Conservation (phyloP, 2,888 invertebrate species). For the Creontiades dilutus region DNA sequence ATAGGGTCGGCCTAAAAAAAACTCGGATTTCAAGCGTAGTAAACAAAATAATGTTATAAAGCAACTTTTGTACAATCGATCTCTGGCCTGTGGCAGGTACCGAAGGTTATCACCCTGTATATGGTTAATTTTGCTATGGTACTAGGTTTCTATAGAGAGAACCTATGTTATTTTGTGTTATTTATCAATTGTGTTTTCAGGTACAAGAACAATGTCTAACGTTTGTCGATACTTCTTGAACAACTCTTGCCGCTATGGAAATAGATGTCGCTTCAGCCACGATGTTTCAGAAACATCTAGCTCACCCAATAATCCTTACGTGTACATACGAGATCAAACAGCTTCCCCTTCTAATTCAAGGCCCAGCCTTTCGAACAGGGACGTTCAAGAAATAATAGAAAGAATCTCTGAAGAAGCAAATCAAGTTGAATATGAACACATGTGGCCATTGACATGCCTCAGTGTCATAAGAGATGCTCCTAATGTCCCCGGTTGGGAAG, state of each 20-base stretch:
- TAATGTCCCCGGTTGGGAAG: conserved; percentile 72
- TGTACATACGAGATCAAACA: conserved; percentile 20
- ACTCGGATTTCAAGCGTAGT: too few species aligned
- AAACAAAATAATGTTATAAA: too few species aligned
- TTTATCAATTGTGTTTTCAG: background rate
- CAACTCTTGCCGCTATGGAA: background rate
- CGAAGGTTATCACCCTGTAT: too few species aligned
- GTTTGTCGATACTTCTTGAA: conserved; percentile 1
- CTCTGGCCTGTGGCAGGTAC: too few species aligned
- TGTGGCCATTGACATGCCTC: conserved; percentile 73
- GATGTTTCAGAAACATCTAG: background rate
- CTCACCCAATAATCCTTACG: conserved; percentile 34
- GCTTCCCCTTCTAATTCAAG: background rate
- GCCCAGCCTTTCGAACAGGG: background rate
- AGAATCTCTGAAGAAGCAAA: conserved; percentile 55
- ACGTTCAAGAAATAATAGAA: conserved; percentile 34
- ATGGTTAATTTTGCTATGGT: too few species aligned
- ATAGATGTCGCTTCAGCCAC: conserved; percentile 38
- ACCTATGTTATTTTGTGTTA: too few species aligned
- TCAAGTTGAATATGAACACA: conserved; percentile 62
- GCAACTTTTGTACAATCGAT: too few species aligned
- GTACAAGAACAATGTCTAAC: conserved; percentile 7
- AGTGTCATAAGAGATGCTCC: conserved; percentile 35
- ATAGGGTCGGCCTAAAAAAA: too few species aligned
- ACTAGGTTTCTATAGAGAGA: too few species aligned